phyloP scores from a whole-genome alignment of 1,140 invertebrate species.

The Brachionus calyciflorus region DNA sequence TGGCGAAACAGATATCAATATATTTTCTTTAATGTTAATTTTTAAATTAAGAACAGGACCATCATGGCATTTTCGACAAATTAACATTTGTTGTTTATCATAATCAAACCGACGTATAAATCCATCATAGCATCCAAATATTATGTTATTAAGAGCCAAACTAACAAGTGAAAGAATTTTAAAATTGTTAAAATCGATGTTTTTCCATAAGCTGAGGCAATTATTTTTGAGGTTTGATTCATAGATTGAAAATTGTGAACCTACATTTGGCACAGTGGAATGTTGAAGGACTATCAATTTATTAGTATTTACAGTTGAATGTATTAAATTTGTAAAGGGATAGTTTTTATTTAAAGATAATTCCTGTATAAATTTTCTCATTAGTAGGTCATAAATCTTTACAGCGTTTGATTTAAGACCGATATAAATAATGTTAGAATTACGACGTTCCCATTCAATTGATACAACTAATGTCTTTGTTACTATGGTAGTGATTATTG shows the following conservation, averaged over 20 bases:
- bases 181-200: no score
- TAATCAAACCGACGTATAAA: not conserved
- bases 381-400: not conserved
- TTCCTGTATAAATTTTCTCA: conserved; percentile 1
- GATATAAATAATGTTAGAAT: not conserved
- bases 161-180: no score
- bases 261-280: not conserved
- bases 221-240: not conserved
- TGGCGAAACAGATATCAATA: not conserved
- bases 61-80: not conserved
- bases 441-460: conserved; percentile 1
- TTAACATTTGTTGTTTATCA: not conserved
- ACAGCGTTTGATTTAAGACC: not conserved
- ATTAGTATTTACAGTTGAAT: not conserved
- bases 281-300: not conserved
- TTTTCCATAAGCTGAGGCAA: not conserved
- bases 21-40: not conserved
- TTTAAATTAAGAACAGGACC: not conserved
- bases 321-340: not conserved
- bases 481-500: not conserved
- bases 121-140: no score
- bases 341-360: not conserved
- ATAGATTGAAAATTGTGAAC: not conserved
- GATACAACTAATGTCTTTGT: not conserved
- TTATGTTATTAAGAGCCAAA: no score